These are phyloP conservation scores for Erynnis tages DNA, from an alignment of 2,888 invertebrate genomes.

Conservation along the genomic window DNA sequence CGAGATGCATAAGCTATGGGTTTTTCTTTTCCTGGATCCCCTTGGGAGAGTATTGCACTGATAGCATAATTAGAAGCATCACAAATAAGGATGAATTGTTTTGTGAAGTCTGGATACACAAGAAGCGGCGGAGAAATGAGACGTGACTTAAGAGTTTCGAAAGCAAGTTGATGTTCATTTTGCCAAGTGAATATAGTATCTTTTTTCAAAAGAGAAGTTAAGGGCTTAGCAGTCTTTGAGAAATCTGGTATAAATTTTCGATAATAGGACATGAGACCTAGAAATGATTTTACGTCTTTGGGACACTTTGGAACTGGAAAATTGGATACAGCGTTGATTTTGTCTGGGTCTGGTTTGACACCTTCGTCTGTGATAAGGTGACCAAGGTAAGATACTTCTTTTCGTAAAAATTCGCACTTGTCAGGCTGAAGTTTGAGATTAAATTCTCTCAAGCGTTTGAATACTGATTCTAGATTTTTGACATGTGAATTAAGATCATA, in stretches of 20 bases:
- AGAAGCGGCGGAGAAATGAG: not conserved
- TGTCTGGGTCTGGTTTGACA: conserved; percentile 36
- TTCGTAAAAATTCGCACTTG: too few relatives aligned
- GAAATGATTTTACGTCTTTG: conserved; percentile 35
- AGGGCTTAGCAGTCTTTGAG: conserved; percentile 31
- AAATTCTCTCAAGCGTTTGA: too few relatives aligned
- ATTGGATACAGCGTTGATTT: conserved; percentile 29
- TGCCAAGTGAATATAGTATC: not conserved
- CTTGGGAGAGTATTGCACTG: not conserved
- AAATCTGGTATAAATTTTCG: conserved; percentile 48
- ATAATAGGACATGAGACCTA: conserved; percentile 50
- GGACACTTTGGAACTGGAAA: conserved; percentile 29
- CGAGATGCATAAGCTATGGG: not conserved
- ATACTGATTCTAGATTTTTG: too few relatives aligned
- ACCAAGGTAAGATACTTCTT: too few relatives aligned
- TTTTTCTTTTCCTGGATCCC: conserved; percentile 22
- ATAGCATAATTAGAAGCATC: not conserved
- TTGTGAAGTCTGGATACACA: not conserved
- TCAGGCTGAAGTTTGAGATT: too few relatives aligned
- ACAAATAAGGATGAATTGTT: not conserved
- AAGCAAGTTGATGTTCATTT: not conserved
- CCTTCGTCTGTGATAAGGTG: too few relatives aligned
- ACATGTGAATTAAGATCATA: too few relatives aligned
- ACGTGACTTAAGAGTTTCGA: not conserved
- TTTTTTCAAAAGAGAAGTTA: not conserved